A percentile compares a stretch with the other conserved stretches of the same genome.
Evolutionary conservation across 2,888 invertebrate genomes (phyloP).

Genomic region (Ophion ventricosus): DNA sequence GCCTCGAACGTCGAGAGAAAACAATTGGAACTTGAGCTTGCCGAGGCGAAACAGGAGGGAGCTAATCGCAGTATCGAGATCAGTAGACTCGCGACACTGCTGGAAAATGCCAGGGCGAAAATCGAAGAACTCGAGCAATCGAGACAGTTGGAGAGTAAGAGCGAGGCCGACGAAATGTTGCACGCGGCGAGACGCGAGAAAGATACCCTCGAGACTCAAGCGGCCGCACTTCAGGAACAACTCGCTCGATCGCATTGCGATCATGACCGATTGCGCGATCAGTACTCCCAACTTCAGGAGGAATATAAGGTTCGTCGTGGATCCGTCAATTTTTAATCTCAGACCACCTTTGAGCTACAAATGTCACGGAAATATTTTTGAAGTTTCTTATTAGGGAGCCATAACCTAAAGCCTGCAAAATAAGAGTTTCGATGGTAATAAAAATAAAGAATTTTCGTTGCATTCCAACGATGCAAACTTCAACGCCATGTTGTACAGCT

Average conservation of each 20-base stretch:
- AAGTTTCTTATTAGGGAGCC: too few species aligned
- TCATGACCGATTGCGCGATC: conserved; percentile 87
- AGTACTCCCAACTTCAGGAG: conserved; percentile 88
- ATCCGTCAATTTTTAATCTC: too few species aligned
- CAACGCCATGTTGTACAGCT: too few species aligned
- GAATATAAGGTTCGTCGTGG: conserved; percentile 86
- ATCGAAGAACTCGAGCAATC: conserved; percentile 89
- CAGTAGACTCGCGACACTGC: conserved; percentile 89
- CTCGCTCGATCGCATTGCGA: conserved; percentile 89
- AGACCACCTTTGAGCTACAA: too few species aligned
- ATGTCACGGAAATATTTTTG: neutral
- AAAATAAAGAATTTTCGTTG: too few species aligned
- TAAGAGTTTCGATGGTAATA: neutral
- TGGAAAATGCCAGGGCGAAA: conserved; percentile 94
- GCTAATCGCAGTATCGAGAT: conserved; percentile 92
- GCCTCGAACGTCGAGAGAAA: conserved; percentile 90
- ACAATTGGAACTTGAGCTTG: conserved; percentile 89
- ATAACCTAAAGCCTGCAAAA: conserved; percentile 11
- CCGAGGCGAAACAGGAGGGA: conserved; percentile 89
- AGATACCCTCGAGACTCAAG: conserved; percentile 88
- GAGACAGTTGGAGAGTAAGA: conserved; percentile 88
- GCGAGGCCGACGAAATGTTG: conserved; percentile 89
- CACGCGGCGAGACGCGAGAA: conserved; percentile 89
- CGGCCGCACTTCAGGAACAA: conserved; percentile 88
- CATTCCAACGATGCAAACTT: too few species aligned